Conservation (phyloP, 1,140 invertebrate genomes). For the Conopomorpha cramerella region DNA sequence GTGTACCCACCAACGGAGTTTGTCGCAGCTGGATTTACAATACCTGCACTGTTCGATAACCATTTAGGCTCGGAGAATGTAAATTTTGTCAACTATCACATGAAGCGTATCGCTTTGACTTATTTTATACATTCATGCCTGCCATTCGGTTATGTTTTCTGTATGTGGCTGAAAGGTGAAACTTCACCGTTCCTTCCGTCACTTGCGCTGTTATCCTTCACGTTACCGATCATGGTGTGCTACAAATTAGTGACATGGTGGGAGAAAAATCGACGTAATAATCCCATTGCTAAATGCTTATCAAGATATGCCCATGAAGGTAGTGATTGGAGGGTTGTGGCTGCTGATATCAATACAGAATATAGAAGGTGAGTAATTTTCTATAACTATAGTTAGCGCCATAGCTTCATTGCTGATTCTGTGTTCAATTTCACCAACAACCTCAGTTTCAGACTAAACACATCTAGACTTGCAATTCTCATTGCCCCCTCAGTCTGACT, state of each 20-base stretch:
- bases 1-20: conserved; percentile 79
- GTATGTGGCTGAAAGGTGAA: conserved; percentile 26
- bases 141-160: conserved; percentile 70
- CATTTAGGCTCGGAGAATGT: conserved; percentile 71
- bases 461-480: no score
- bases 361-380: conserved; percentile 66
- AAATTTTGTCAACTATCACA: conserved; percentile 74
- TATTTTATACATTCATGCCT: conserved; percentile 70
- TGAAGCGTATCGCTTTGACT: conserved; percentile 69
- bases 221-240: conserved; percentile 27
- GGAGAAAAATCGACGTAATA: conserved; percentile 68
- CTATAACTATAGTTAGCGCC: conserved; percentile 5
- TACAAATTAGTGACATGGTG: conserved; percentile 69
- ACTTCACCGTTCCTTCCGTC: conserved; percentile 34
- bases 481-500: no score
- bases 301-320: conserved; percentile 65
- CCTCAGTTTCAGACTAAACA: no score
- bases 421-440: no score
- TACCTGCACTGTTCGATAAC: conserved; percentile 67
- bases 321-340: conserved; percentile 69
- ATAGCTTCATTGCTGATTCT: no score
- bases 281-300: conserved; percentile 76
- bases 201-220: conserved; percentile 22
- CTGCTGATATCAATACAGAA: conserved; percentile 77
- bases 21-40: conserved; percentile 73